Evolutionary conservation across 2,888 invertebrate genomes (phyloP), one percentile per base, ranked within the genome.

Genomic region (Leuctra nigra): DNA sequence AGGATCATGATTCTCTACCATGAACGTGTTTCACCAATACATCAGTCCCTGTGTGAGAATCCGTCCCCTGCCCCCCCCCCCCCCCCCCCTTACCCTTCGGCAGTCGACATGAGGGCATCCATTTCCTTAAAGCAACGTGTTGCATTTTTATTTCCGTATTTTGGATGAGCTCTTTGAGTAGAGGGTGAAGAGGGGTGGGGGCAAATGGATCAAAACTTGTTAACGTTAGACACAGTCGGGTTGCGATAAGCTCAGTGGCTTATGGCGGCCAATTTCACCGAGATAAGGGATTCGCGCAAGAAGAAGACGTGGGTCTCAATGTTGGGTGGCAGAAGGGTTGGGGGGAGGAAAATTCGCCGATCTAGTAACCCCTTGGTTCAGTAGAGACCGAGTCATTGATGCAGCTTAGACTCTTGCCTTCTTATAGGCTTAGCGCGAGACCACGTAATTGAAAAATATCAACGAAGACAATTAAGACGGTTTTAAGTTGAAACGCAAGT

Each of bases 1-100:
- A 47, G 47, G 47, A 47, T 47, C 47, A 47, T 25, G 29, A 41
- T n/a, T n/a, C n/a, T n/a, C n/a, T n/a, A n/a, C n/a, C n/a, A n/a
- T n/a, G 14, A n/a, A 48, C 50, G 33, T 50, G 50, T 6, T 2
- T n/a, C 16, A 6, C 33, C n/a, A 36, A 33, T 50, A 33, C 50
- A 50, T 50, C 33, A 16, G 50, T 50, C 50, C n/a, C n/a, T n/a
- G n/a, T n/a, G n/a, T n/a, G n/a, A n/a, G n/a, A n/a, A n/a, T n/a
- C n/a, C n/a, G n/a, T n/a, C n/a, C n/a, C n/a, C n/a, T n/a, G n/a
- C n/a, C n/a, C n/a, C n/a, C n/a, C n/a, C n/a, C n/a, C n/a, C n/a
- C n/a, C n/a, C n/a, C n/a, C n/a, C n/a, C n/a, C n/a, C n/a, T n/a
- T n/a, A n/a, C n/a, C 41, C 18, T 11, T 2, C 20, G 18, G 20